phyloP scores from a whole-genome alignment of 2,888 invertebrate genomes.

The Neoascia interrupta region DNA sequence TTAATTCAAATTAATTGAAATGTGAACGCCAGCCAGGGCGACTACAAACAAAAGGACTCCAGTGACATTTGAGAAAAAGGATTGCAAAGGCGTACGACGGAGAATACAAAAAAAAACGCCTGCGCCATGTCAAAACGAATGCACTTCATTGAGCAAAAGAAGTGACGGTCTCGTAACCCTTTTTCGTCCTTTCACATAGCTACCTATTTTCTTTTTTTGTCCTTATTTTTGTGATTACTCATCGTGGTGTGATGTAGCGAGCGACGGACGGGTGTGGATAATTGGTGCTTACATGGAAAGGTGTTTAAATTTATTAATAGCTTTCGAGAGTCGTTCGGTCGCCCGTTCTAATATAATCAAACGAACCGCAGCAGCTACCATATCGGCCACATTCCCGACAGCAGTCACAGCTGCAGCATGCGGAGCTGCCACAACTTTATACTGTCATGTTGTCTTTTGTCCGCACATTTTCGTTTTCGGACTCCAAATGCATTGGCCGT shows the following conservation, averaged over 20 bases:
- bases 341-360: slow-evolving; percentile 54
- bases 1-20: slow-evolving; percentile 68
- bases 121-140: slow-evolving; percentile 21
- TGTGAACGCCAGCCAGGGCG: slow-evolving; percentile 53
- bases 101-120: slow-evolving; percentile 9
- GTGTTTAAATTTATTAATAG: slow-evolving; percentile 64
- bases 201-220: slow-evolving; percentile 9
- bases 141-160: background rate
- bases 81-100: slow-evolving; percentile 6
- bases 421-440: slow-evolving; percentile 1
- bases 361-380: slow-evolving; percentile 49
- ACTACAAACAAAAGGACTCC: slow-evolving; percentile 58
- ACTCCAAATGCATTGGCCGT: slow-evolving; percentile 19
- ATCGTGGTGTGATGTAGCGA: slow-evolving; percentile 36
- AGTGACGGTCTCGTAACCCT: slow-evolving; percentile 27
- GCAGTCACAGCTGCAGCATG: slow-evolving; percentile 57
- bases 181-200: slow-evolving; percentile 40
- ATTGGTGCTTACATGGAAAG: slow-evolving; percentile 64
- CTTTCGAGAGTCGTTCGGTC: background rate
- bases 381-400: slow-evolving; percentile 60
- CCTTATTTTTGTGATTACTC: slow-evolving; percentile 59
- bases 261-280: slow-evolving; percentile 54
- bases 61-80: slow-evolving; percentile 54
- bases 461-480: slow-evolving; percentile 8
- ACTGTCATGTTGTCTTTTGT: slow-evolving; percentile 44